Base-by-base conservation (phyloP, 1,140 invertebrate species). In the Hylaeus volcanicus region DNA sequence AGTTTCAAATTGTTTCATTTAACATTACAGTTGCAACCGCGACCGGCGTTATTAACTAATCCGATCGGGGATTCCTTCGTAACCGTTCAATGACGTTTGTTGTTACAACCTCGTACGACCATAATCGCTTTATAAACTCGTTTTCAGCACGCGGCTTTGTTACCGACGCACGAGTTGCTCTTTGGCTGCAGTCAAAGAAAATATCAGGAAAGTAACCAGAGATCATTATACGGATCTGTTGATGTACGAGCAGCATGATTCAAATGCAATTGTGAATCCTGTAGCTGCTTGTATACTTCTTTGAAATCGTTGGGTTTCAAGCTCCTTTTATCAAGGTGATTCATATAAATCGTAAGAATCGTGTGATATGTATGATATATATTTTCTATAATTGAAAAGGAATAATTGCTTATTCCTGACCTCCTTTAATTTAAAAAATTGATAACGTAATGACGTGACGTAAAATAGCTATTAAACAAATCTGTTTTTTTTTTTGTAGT, bases 81-180 rank as follows among this genome's bases (percentile, higher is more conserved):
- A 75, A 68, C 63, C 64, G 74, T 76, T 76, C 74, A 69, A 76
- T 58, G 64, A 69, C 64, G 74, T 69, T 76, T 76, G 69, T 76
- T 60, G 64, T 69, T 69, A n/a, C 74, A 69, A 58, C 51, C 74
- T 43, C 64, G 69, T 39, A 39, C 74, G 64, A 11, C 51, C 74
- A 55, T 69, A 69, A 76, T 76, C 64, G 74, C 64, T 69, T 76
- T 76, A 75, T 76, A 69, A 69, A 58, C 51, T 53, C 53, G 26
- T 76, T 58, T 76, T 69, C 69, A 76, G 56, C 64, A 69, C 74
- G 48, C 53, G 64, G 41, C 74, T 69, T 76, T 76, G 74, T 76
- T 69, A 56, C 41, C 51, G 53, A 69, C 64, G 64, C 58, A 53
- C 12, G 74, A 12, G 15, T 56, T 26, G 74, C 61, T 45, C 63